Evolutionary conservation across 2,797 vertebrate species (phyloP).

Genomic region (Aphelocoma californica): DNA sequence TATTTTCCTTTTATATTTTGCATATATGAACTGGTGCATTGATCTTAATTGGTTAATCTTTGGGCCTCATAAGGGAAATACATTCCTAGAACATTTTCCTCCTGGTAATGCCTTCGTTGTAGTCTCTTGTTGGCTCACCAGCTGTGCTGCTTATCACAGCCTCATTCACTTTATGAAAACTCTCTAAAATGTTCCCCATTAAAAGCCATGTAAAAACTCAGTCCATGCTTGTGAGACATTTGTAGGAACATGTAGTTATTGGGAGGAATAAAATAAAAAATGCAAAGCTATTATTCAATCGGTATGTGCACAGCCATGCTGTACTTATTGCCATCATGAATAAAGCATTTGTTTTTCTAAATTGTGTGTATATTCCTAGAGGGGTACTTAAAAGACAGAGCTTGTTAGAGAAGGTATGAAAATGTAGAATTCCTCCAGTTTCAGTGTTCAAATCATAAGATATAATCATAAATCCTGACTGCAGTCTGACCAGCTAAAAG

Average conservation of each 20-base stretch:
- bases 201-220: constrained; percentile 1
- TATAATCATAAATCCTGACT: constrained; percentile 18
- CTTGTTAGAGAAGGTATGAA: constrained; percentile 20
- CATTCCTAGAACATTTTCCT: background rate
- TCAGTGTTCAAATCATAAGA: background rate
- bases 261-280: constrained; percentile 37
- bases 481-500: background rate
- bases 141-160: background rate
- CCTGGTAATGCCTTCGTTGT: background rate
- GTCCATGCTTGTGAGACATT: background rate
- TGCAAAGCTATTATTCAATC: background rate
- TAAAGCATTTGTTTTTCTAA: constrained; percentile 52
- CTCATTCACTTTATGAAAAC: constrained; percentile 22
- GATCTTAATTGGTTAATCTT: background rate
- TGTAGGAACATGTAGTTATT: constrained; percentile 26
- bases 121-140: background rate
- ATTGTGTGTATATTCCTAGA: constrained; percentile 43
- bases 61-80: background rate
- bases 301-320: background rate
- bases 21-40: background rate
- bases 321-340: constrained; percentile 25
- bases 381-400: constrained; percentile 7
- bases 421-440: background rate
- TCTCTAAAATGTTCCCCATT: constrained; percentile 5
- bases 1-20: background rate